Percentiles rank a stretch among this genome's conserved stretches.
Conservation (phyloP, 1,140 invertebrate genomes). For the fruit fly (Drosophila melanogaster) region DNA sequence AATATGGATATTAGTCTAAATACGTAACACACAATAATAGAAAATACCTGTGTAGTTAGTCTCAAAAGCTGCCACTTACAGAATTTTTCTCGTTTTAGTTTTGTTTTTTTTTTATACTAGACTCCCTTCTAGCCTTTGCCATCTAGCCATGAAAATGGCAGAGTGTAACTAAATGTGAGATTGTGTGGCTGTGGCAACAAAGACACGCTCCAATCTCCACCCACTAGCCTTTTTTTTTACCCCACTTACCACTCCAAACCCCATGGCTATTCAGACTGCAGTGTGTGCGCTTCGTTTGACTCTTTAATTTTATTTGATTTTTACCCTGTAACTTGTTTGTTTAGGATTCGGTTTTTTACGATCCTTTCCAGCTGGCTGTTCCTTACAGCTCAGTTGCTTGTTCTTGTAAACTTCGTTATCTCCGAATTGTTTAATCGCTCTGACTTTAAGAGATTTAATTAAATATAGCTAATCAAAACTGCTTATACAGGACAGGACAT, state of each 20-base stretch:
- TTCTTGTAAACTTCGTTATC: conserved; percentile 23
- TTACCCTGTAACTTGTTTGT: conserved; percentile 55
- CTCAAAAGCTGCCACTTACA: conserved; percentile 2
- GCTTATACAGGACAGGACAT: conserved; percentile 12
- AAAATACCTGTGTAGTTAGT: conserved; percentile 10
- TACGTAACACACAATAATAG: no score
- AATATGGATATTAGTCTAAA: no score
- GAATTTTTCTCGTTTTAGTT: conserved; percentile 10
- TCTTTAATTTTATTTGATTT: conserved; percentile 69
- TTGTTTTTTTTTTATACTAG: conserved; percentile 25
- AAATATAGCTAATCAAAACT: conserved; percentile 32
- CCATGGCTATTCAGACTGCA: conserved; percentile 13
- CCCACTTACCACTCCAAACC: conserved; percentile 11
- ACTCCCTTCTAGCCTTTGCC: conserved; percentile 44
- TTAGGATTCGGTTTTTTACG: conserved; percentile 40
- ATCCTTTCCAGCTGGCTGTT: conserved; percentile 32
- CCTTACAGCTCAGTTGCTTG: not conserved
- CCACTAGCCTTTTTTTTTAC: not conserved
- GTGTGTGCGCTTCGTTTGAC: conserved; percentile 54
- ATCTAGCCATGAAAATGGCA: conserved; percentile 41
- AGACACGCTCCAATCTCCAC: conserved; percentile 40
- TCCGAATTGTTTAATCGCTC: conserved; percentile 19
- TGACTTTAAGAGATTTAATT: conserved; percentile 16
- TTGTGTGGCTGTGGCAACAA: conserved; percentile 36
- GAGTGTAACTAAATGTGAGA: conserved; percentile 18